Conservation (phyloP, 1,140 invertebrate genomes). For the Patella vulgata region DNA sequence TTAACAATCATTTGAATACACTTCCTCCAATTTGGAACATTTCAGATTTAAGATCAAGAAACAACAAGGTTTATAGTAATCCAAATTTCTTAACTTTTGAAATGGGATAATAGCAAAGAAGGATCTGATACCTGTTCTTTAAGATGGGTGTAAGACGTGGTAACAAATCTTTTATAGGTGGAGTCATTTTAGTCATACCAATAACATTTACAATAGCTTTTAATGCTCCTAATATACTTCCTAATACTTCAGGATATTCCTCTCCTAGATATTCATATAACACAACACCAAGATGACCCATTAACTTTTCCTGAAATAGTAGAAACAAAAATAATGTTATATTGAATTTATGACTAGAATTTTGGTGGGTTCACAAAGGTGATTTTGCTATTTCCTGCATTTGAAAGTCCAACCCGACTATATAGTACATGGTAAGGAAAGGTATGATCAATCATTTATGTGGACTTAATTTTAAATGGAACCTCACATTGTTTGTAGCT, state of each 20-base stretch:
- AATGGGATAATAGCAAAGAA: background rate
- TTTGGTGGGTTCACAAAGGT: background rate
- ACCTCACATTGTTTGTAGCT: too few species aligned
- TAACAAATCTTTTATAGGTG: conserved; percentile 98
- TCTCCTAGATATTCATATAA: conserved; percentile 99
- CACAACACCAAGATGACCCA: conserved; percentile 99
- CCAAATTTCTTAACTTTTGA: conserved; percentile 1
- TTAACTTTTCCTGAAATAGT: conserved; percentile 87
- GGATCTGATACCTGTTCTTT: conserved; percentile 74
- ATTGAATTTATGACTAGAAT: background rate
- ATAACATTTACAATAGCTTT: conserved; percentile 99
- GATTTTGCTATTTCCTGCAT: background rate
- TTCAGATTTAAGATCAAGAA: background rate
- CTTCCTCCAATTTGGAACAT: too few species aligned
- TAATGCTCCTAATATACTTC: conserved; percentile 96
- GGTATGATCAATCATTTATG: too few species aligned
- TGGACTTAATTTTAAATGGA: too few species aligned
- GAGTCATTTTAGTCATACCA: conserved; percentile 99
- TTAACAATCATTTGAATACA: too few species aligned
- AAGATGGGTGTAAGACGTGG: conserved; percentile 97
- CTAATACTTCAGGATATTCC: conserved; percentile 99
- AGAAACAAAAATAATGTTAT: conserved; percentile 9
- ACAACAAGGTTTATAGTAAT: background rate
- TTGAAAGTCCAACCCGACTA: background rate
- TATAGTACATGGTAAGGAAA: too few species aligned